phyloP scores from a whole-genome alignment of 2,888 invertebrate genomes.

The Epinotia ramella region DNA sequence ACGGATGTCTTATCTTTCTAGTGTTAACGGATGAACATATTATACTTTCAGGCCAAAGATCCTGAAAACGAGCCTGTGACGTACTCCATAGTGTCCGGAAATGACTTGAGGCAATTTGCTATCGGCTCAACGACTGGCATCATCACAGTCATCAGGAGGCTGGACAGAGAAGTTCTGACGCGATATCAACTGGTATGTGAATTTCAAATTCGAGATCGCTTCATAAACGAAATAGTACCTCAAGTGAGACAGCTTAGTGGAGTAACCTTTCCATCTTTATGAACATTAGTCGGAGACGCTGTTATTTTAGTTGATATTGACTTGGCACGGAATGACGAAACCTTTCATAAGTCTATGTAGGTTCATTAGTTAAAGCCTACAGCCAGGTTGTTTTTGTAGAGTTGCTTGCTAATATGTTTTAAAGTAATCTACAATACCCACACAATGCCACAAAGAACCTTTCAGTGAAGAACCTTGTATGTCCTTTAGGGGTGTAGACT shows the following conservation, averaged over 20 bases:
- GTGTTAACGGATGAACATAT: not conserved
- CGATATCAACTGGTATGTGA: slow-evolving; percentile 91
- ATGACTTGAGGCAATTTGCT: slow-evolving; percentile 94
- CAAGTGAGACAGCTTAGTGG: no score
- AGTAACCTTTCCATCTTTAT: no score
- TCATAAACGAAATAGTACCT: not conserved
- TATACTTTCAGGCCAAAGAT: slow-evolving; percentile 89
- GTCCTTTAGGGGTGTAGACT: no score
- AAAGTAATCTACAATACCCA: no score
- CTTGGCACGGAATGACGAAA: no score
- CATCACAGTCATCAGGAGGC: slow-evolving; percentile 92
- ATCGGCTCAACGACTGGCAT: slow-evolving; percentile 95
- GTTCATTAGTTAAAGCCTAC: not conserved
- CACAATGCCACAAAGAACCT: no score
- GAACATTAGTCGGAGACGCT: no score
- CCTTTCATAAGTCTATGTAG: no score
- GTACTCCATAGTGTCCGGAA: slow-evolving; percentile 94
- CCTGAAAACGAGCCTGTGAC: slow-evolving; percentile 95
- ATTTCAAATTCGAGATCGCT: not conserved
- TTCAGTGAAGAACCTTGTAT: no score
- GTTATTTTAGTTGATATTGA: no score
- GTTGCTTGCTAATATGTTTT: not conserved
- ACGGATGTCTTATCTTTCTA: no score
- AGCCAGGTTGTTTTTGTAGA: not conserved
- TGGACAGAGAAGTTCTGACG: slow-evolving; percentile 95